Conservation (phyloP, 2,113 vertebrate genomes). For the Lepidothrix coronata region DNA sequence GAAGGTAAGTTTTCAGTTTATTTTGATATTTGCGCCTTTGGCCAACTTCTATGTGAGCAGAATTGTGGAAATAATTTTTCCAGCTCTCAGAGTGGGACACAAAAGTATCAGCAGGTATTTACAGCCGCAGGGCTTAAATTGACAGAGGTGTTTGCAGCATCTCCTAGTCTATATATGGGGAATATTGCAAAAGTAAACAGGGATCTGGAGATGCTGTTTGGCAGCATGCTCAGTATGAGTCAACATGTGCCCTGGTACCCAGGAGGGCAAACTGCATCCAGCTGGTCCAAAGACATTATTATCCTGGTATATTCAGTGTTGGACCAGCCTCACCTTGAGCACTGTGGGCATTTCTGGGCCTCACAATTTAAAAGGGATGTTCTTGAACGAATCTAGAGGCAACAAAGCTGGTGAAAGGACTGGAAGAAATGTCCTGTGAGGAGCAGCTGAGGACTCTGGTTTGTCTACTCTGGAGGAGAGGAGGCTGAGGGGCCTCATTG, state of each 20-base stretch:
- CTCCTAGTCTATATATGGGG: neutral
- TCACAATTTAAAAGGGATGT: neutral
- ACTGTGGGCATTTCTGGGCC: neutral
- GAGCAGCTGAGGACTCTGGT: neutral
- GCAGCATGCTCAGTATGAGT: neutral
- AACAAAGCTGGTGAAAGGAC: neutral
- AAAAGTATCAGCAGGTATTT: neutral
- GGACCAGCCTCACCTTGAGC: neutral
- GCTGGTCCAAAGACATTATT: accelerated
- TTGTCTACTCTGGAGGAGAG: neutral
- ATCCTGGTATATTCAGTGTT: accelerated
- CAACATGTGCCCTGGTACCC: neutral
- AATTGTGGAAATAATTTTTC: neutral
- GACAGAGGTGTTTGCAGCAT: neutral
- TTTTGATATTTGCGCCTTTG: neutral
- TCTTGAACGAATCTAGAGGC: neutral
- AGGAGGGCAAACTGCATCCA: neutral
- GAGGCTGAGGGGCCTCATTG: neutral
- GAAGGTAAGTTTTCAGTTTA: neutral
- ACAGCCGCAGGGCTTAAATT: neutral
- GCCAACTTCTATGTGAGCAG: neutral
- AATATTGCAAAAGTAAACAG: neutral
- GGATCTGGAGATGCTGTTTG: neutral
- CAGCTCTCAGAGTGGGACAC: neutral
- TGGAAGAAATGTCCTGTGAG: neutral